Conservation (phyloP, 92 coral and sea anemone species). For the Pocillopora grandis region DNA sequence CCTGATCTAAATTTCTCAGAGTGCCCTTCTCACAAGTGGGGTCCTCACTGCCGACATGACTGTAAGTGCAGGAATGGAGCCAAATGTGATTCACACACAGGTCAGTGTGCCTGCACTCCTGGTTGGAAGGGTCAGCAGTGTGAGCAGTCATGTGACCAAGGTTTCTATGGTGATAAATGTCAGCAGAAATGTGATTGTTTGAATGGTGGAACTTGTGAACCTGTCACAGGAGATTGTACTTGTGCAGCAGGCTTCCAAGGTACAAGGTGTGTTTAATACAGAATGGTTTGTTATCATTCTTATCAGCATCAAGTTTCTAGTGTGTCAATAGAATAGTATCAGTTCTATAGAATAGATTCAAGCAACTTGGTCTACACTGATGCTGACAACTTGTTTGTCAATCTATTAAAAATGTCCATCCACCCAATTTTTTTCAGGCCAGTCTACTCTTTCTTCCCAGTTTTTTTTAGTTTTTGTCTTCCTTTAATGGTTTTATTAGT, state of each 20-base stretch:
- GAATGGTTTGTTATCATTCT: neutral
- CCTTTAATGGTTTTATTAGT: too few relatives aligned
- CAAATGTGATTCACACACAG: constrained; percentile 76
- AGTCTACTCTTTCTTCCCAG: too few relatives aligned
- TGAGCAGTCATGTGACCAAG: constrained; percentile 71
- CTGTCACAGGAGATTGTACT: constrained; percentile 80
- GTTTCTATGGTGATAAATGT: constrained; percentile 88
- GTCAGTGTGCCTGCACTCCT: constrained; percentile 78
- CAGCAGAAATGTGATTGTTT: constrained; percentile 60
- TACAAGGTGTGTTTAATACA: constrained; percentile 38
- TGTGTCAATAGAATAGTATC: too few relatives aligned
- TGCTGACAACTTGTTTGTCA: too few relatives aligned
- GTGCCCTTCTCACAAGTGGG: constrained; percentile 81
- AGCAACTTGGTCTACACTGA: too few relatives aligned
- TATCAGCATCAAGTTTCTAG: too few relatives aligned
- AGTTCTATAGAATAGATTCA: too few relatives aligned
- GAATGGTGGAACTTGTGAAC: constrained; percentile 80
- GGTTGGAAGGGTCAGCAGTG: constrained; percentile 82
- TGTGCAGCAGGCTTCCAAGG: constrained; percentile 84
- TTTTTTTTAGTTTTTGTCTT: too few relatives aligned
- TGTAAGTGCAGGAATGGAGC: constrained; percentile 80
- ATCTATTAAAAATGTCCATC: too few relatives aligned
- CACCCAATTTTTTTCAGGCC: too few relatives aligned
- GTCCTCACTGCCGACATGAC: constrained; percentile 71
- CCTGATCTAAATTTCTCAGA: constrained; percentile 20